phyloP scores from a whole-genome alignment of 2,888 invertebrate species.

The Sialis lutaria region DNA sequence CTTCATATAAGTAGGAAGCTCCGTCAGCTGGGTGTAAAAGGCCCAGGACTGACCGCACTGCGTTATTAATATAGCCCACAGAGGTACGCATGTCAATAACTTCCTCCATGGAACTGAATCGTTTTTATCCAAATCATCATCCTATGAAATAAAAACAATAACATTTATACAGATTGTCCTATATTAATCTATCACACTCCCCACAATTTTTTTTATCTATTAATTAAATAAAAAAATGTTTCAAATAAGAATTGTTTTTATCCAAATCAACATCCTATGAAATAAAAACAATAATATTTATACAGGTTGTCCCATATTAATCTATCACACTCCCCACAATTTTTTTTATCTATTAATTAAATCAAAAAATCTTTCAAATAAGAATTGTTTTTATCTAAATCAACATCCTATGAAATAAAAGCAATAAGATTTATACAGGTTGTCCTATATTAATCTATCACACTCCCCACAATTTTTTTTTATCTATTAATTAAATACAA shows the following conservation, averaged over 20 bases:
- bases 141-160: slow-evolving; percentile 1
- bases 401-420: slow-evolving; percentile 12
- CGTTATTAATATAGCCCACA: slow-evolving; percentile 72
- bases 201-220: too few species aligned
- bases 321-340: too few species aligned
- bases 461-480: too few species aligned
- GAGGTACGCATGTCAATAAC: slow-evolving; percentile 52
- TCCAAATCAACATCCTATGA: too few species aligned
- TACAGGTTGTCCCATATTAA: too few species aligned
- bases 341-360: too few species aligned
- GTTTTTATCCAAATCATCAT: slow-evolving; percentile 27
- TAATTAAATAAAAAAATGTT: too few species aligned
- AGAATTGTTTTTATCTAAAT: slow-evolving; percentile 30
- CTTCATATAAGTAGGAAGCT: slow-evolving; percentile 69
- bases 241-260: too few species aligned
- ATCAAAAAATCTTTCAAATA: too few species aligned
- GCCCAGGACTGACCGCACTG: slow-evolving; percentile 73
- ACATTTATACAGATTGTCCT: not conserved
- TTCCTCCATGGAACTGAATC: slow-evolving; percentile 54
- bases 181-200: not conserved
- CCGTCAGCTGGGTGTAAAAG: slow-evolving; percentile 69
- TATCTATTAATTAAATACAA: too few species aligned
- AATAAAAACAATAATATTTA: too few species aligned
- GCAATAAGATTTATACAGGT: not conserved
- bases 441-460: not conserved